Evolutionary conservation across 2,113 vertebrate species (phyloP), one percentile per base, ranked within the genome.

Genomic region (Ammospiza nelsoni): DNA sequence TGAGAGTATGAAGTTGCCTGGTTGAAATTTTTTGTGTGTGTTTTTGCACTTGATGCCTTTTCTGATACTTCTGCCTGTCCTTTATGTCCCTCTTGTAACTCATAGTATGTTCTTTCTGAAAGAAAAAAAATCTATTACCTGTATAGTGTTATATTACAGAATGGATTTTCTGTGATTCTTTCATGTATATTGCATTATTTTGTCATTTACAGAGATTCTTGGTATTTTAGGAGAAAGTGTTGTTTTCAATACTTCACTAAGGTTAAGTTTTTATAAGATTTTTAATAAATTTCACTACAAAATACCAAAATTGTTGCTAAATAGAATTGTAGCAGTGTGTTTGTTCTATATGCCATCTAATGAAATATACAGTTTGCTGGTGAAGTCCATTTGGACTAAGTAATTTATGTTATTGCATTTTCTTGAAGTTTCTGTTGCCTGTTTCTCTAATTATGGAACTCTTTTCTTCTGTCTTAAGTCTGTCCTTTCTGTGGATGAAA

Each of bases 401-500:
- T 94, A 44, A 86, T 66, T 89, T 48, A 39, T 41, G 74, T 92
- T 71, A 80, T 93, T 89, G 78, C 59, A 33, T 94, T 96, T 91
- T 79, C 92, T 94, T 88, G 86, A 96, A 52, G 58, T 97, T 97
- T 57, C 74, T 80, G 29, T 44, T 95, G 35, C 81, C 49, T 87
- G 4, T 88, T 96, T 97, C 96, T 98, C 98, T 98, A 98, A 98
- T 95, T 92, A 76, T 84, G 81, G 93, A 97, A 97, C 95, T 97
- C 96, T 98, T 92, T 98, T 98, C 98, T 98, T 98, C 89, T 98
- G 95, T 97, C 97, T 98, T 98, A 99, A 99, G 99, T 99, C 98
- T 98, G 97, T 98, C 96, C 97, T 98, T 94, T 98, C 98, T 97
- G 90, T 99, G 98, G 99, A 99, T 67, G 98, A 98, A 46, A 98